phyloP scores from a whole-genome alignment of 2,113 vertebrate genomes.

The Dendrocopos noguchii region DNA sequence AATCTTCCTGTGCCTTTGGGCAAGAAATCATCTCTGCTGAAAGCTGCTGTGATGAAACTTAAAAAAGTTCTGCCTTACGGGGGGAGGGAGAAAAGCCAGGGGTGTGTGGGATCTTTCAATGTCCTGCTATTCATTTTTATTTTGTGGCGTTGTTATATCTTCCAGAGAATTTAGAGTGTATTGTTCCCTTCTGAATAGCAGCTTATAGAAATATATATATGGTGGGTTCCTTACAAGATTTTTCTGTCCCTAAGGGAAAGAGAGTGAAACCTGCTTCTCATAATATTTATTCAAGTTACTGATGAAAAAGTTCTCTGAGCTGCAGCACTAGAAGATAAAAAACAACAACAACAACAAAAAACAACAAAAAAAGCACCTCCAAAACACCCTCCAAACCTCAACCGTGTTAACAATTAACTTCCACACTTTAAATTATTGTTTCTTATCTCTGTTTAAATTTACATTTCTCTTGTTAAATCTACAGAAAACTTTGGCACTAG shows the following conservation, averaged over 20 bases:
- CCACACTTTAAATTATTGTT: not conserved
- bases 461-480: not conserved
- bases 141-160: slow-evolving; percentile 47
- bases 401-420: not conserved
- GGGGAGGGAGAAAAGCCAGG: not conserved
- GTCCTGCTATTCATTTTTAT: slow-evolving; percentile 52
- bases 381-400: not conserved
- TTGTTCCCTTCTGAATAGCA: slow-evolving; percentile 45
- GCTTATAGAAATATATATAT: not conserved
- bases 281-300: not conserved
- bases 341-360: not conserved
- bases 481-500: not conserved
- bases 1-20: slow-evolving; percentile 73
- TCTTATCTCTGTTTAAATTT: not conserved
- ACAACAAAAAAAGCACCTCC: too few relatives aligned
- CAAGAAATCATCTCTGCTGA: slow-evolving; percentile 71
- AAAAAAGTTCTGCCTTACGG: slow-evolving; percentile 52
- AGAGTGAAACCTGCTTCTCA: not conserved
- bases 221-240: not conserved
- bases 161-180: slow-evolving; percentile 32
- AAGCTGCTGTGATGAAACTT: slow-evolving; percentile 64
- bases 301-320: not conserved
- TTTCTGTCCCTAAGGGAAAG: not conserved
- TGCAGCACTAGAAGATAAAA: not conserved
- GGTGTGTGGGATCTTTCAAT: not conserved